phyloP scores from a whole-genome alignment of 2,888 invertebrate species.

The Caenorhabditis sp. region DNA sequence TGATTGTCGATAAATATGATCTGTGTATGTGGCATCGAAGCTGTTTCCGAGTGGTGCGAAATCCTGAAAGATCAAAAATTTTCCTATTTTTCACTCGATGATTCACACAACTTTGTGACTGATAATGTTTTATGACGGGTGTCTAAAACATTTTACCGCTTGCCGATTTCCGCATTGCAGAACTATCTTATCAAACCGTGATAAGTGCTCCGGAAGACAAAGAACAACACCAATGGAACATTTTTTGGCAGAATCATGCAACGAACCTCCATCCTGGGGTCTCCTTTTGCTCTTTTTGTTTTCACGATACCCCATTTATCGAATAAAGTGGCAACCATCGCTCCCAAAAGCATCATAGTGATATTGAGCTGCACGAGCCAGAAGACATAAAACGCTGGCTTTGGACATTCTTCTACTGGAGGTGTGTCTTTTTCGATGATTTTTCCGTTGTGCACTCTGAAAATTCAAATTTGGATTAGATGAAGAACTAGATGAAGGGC shows the following conservation, averaged over 20 bases:
- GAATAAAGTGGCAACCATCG: constrained; percentile 66
- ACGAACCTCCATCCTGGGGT: constrained; percentile 58
- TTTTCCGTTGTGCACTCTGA: constrained; percentile 41
- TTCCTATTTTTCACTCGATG: not conserved
- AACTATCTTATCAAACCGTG: constrained; percentile 32
- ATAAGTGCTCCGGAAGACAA: constrained; percentile 30
- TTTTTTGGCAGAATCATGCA: not conserved
- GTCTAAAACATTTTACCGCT: not conserved
- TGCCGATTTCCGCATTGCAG: constrained; percentile 29
- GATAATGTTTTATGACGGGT: constrained; percentile 20
- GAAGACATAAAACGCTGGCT: constrained; percentile 67
- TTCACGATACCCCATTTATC: constrained; percentile 65
- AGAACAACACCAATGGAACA: constrained; percentile 43
- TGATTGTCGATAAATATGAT: constrained; percentile 79
- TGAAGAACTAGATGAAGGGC: no score
- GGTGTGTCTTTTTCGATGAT: constrained; percentile 2
- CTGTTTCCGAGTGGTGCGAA: constrained; percentile 77
- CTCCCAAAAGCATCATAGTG: constrained; percentile 68
- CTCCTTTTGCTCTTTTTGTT: constrained; percentile 60
- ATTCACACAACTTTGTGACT: constrained; percentile 18
- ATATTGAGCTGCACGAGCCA: constrained; percentile 69
- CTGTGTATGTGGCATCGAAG: constrained; percentile 80
- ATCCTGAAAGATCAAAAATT: constrained; percentile 69
- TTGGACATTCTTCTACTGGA: constrained; percentile 52
- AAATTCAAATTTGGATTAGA: not conserved